Evolutionary conservation across 1,140 invertebrate genomes (phyloP).

Genomic region (Drosophila sp.): DNA sequence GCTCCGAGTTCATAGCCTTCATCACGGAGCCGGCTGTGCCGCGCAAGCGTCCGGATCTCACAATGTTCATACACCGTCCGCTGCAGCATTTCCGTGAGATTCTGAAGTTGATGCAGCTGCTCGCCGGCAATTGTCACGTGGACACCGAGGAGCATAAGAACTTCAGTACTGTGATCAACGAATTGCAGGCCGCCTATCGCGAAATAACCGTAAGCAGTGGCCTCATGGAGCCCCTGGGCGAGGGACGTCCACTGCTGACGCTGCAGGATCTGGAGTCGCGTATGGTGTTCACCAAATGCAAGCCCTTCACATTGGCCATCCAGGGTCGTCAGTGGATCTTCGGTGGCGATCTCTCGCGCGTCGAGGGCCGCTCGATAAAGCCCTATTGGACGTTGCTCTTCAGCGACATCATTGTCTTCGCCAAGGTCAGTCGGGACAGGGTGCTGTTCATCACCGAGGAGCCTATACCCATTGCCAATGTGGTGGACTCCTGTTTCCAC

Average conservation of each 20-base stretch:
- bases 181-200: slow-evolving; percentile 88
- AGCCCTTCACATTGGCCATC: slow-evolving; percentile 92
- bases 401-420: slow-evolving; percentile 92
- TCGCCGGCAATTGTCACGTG: slow-evolving; percentile 80
- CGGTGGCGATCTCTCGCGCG: slow-evolving; percentile 91
- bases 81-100: slow-evolving; percentile 90
- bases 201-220: slow-evolving; percentile 92
- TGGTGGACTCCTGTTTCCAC: slow-evolving; percentile 93
- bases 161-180: slow-evolving; percentile 79
- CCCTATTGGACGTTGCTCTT: slow-evolving; percentile 94
- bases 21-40: slow-evolving; percentile 91
- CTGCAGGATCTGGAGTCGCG: slow-evolving; percentile 93
- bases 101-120: slow-evolving; percentile 85
- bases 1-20: slow-evolving; percentile 89
- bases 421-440: slow-evolving; percentile 92
- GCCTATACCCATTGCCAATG: slow-evolving; percentile 90
- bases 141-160: slow-evolving; percentile 84
- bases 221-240: slow-evolving; percentile 92
- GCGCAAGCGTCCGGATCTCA: slow-evolving; percentile 91
- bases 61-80: slow-evolving; percentile 91
- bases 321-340: slow-evolving; percentile 94
- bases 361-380: slow-evolving; percentile 91
- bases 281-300: slow-evolving; percentile 94
- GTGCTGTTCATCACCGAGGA: slow-evolving; percentile 95
- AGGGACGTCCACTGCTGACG: slow-evolving; percentile 91